These are phyloP conservation scores for Phania funesta DNA, from an alignment of 2,888 invertebrate genomes.

Conservation along the genomic window DNA sequence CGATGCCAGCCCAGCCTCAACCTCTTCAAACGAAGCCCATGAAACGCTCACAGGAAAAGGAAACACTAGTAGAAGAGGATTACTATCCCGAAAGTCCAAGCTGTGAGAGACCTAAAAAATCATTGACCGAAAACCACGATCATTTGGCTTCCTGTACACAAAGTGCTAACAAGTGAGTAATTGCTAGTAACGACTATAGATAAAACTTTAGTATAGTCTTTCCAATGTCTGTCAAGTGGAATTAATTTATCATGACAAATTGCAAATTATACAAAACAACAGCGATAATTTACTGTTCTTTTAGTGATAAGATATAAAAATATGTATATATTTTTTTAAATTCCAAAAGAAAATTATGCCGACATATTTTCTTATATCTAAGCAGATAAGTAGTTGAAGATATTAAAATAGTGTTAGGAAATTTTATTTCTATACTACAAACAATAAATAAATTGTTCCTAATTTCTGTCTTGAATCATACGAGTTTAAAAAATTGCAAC, in stretches of 20 bases:
- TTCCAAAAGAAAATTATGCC: not conserved
- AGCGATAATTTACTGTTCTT: conserved; percentile 18
- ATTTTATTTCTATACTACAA: too few species aligned
- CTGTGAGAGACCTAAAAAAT: conserved; percentile 70
- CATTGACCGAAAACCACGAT: conserved; percentile 51
- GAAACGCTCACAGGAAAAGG: conserved; percentile 78
- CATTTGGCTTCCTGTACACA: conserved; percentile 63
- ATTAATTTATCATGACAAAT: conserved; percentile 9
- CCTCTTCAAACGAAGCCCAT: conserved; percentile 73
- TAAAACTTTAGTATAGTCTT: not conserved
- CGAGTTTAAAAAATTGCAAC: too few species aligned
- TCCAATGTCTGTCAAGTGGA: not conserved
- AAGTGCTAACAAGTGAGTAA: conserved; percentile 75
- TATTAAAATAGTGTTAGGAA: too few species aligned
- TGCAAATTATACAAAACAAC: conserved; percentile 6
- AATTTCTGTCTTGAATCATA: too few species aligned
- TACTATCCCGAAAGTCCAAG: conserved; percentile 77
- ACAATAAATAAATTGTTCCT: too few species aligned
- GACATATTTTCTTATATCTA: too few species aligned
- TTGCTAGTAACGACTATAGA: not conserved
- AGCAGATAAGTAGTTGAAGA: too few species aligned
- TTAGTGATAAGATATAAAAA: conserved; percentile 24
- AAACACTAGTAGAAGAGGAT: conserved; percentile 73
- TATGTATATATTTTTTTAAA: not conserved
- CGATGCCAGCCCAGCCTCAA: conserved; percentile 79